These are phyloP conservation scores for Agapornis roseicollis DNA, from an alignment of 2,113 vertebrate genomes.

Conservation along the genomic window DNA sequence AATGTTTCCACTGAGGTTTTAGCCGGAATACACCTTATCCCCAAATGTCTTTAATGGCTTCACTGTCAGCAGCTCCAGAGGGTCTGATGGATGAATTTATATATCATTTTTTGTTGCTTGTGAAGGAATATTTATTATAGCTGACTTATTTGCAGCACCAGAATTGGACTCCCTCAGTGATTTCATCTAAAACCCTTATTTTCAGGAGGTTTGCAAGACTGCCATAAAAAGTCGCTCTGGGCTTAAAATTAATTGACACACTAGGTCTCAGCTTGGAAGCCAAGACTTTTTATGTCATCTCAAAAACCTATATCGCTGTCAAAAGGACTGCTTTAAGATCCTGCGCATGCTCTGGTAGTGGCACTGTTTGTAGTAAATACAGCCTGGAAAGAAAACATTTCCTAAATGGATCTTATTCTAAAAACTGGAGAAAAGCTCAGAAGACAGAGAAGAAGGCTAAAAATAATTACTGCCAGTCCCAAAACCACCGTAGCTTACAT, in stretches of 20 bases:
- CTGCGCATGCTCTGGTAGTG: neutral
- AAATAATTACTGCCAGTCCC: neutral
- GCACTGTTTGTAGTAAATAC: neutral
- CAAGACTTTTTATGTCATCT: neutral
- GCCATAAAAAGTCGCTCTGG: neutral
- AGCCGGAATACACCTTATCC: neutral
- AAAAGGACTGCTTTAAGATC: neutral
- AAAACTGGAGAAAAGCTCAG: neutral
- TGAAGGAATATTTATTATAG: conserved; percentile 34
- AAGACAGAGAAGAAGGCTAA: neutral
- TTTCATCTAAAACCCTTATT: neutral
- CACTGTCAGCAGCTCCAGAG: neutral
- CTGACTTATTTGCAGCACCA: neutral
- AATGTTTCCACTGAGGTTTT: neutral
- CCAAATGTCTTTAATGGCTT: neutral
- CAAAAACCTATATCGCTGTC: neutral
- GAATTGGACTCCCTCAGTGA: neutral
- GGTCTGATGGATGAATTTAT: conserved; percentile 20
- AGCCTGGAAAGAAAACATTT: neutral
- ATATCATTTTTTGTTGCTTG: neutral
- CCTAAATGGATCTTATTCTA: neutral
- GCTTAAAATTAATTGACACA: conserved; percentile 4
- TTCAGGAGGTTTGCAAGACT: neutral
- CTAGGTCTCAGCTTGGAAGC: neutral
- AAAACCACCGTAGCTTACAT: neutral